Evolutionary conservation across 2,888 invertebrate species (phyloP).

Genomic region (Epistrophe grossulariae): DNA sequence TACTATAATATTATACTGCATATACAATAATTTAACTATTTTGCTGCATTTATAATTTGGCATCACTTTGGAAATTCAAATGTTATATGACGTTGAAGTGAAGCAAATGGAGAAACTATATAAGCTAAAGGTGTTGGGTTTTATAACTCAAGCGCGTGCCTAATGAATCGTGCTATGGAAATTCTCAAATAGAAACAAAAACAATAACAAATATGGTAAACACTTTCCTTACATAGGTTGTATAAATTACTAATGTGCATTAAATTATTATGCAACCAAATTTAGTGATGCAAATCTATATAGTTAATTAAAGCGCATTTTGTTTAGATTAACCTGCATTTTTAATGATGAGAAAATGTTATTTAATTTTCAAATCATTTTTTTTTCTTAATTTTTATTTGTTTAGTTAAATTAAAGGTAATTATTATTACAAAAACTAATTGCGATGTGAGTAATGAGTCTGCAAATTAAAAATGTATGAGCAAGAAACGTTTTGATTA

Average conservation of each 20-base stretch:
- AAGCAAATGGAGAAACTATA: not conserved
- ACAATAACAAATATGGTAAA: not conserved
- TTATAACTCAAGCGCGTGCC: slow-evolving; percentile 1
- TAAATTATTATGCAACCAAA: slow-evolving; percentile 22
- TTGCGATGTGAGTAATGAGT: no score
- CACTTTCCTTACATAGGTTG: not conserved
- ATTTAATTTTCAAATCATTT: not conserved
- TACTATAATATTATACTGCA: not conserved
- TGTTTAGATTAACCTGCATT: not conserved
- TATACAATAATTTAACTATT: slow-evolving; percentile 10
- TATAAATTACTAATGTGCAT: slow-evolving; percentile 13
- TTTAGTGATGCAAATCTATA: not conserved
- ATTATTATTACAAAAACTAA: no score
- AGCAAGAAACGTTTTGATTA: no score
- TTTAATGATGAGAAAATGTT: not conserved
- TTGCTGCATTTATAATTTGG: not conserved
- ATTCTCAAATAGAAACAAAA: not conserved
- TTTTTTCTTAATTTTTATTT: not conserved
- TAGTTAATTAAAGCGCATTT: not conserved
- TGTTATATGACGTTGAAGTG: not conserved
- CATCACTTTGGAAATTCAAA: slow-evolving; percentile 10
- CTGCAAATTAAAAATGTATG: no score
- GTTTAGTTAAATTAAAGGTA: not conserved
- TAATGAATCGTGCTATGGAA: slow-evolving; percentile 10
- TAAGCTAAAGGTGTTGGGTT: not conserved